Conservation (phyloP, 2,113 vertebrate species). For the Archocentrus centrarchus region DNA sequence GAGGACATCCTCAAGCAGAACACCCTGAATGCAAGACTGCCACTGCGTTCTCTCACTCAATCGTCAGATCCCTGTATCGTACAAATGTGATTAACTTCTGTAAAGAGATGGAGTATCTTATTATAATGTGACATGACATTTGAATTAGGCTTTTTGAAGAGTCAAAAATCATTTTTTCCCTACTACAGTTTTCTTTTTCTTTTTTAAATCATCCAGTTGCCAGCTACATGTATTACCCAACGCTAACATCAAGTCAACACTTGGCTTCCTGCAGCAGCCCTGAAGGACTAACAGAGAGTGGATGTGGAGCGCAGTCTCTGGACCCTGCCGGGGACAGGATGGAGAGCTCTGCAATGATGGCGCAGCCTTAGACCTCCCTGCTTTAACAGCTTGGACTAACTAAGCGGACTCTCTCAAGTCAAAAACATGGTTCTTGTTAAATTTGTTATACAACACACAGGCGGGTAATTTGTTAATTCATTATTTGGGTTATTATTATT, state of each 20-base stretch:
- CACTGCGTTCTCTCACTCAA: not conserved
- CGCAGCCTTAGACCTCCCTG: not conserved
- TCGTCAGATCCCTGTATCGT: not conserved
- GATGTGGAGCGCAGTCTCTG: not conserved
- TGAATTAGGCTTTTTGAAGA: not conserved
- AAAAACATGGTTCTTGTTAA: not conserved
- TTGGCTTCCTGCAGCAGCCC: not conserved
- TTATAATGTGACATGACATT: not conserved
- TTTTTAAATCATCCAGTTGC: not conserved
- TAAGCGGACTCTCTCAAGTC: not conserved
- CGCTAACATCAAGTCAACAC: not conserved
- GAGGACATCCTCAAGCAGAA: not conserved
- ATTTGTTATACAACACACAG: not conserved
- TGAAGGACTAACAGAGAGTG: not conserved
- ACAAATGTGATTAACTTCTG: not conserved
- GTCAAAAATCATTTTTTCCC: not conserved
- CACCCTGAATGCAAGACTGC: not conserved
- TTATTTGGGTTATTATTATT: not conserved
- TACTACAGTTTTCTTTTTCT: not conserved
- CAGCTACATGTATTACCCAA: not conserved
- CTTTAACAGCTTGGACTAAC: not conserved
- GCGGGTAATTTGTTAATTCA: not conserved
- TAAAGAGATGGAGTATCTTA: not conserved
- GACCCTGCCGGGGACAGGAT: fast-evolving
- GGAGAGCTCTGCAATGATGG: not conserved